Conservation (phyloP, 2,888 invertebrate genomes). For the Leptinotarsa peninsularis region DNA sequence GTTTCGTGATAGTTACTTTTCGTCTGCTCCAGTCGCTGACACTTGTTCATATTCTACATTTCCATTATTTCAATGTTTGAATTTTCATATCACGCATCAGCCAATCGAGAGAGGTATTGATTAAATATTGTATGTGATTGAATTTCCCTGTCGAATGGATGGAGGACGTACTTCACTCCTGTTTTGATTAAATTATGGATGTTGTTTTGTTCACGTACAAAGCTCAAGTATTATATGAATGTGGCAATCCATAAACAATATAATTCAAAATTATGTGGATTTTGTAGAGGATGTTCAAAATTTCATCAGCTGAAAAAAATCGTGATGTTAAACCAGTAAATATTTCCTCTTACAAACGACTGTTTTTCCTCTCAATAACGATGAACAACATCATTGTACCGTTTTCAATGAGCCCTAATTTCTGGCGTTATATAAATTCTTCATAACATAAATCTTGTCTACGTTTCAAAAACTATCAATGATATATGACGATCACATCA, state of each 20-base stretch:
- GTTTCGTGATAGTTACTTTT: background rate
- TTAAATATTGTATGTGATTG: background rate
- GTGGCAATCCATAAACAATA: background rate
- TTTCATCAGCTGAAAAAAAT: too few relatives aligned
- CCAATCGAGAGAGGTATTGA: background rate
- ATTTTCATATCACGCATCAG: background rate
- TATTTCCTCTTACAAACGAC: too few relatives aligned
- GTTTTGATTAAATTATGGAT: background rate
- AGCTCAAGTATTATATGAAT: background rate
- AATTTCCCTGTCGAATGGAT: background rate
- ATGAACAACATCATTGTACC: too few relatives aligned
- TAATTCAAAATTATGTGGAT: background rate
- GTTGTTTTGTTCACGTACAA: background rate
- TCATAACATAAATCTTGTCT: too few relatives aligned
- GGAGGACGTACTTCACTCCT: background rate
- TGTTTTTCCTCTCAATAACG: too few relatives aligned
- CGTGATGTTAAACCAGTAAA: too few relatives aligned
- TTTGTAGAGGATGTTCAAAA: background rate
- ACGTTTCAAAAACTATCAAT: too few relatives aligned
- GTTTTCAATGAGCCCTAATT: too few relatives aligned
- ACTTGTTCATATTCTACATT: background rate
- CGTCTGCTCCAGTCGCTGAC: background rate
- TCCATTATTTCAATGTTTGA: background rate
- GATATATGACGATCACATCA: too few relatives aligned
- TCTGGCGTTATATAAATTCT: too few relatives aligned